These are phyloP conservation scores for Nothura maculosa DNA, from an alignment of 2,797 vertebrate genomes.

Conservation along the genomic window DNA sequence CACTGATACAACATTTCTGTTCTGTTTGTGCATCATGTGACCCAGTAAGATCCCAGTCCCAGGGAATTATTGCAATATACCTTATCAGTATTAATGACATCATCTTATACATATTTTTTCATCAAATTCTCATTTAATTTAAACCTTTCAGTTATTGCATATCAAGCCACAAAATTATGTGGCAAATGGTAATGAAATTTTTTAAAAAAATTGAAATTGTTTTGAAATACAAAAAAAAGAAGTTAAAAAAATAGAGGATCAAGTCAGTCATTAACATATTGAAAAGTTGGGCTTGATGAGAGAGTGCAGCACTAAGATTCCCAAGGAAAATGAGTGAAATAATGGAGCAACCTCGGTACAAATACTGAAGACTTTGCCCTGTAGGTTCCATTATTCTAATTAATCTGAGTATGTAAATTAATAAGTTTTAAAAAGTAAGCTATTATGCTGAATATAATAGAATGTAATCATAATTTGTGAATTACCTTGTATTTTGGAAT, in stretches of 20 bases:
- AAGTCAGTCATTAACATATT: too few species aligned
- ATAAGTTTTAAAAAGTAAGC: not conserved
- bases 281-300: not conserved
- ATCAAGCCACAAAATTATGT: not conserved
- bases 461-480: not conserved
- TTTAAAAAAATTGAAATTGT: too few species aligned
- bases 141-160: not conserved
- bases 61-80: not conserved
- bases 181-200: not conserved
- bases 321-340: not conserved
- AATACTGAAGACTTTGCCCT: not conserved
- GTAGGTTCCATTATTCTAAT: not conserved
- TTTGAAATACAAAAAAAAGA: too few species aligned
- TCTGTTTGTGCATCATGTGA: not conserved
- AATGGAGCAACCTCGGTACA: not conserved
- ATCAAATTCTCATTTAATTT: not conserved
- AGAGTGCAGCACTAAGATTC: not conserved
- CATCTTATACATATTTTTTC: not conserved
- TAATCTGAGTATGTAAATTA: not conserved
- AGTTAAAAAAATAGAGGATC: too few species aligned
- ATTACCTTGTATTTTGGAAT: constrained; percentile 98
- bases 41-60: not conserved
- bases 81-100: not conserved
- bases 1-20: not conserved
- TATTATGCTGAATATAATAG: not conserved